phyloP scores from a whole-genome alignment of 2,797 vertebrate genomes.

The Chiroxiphia lanceolata region DNA sequence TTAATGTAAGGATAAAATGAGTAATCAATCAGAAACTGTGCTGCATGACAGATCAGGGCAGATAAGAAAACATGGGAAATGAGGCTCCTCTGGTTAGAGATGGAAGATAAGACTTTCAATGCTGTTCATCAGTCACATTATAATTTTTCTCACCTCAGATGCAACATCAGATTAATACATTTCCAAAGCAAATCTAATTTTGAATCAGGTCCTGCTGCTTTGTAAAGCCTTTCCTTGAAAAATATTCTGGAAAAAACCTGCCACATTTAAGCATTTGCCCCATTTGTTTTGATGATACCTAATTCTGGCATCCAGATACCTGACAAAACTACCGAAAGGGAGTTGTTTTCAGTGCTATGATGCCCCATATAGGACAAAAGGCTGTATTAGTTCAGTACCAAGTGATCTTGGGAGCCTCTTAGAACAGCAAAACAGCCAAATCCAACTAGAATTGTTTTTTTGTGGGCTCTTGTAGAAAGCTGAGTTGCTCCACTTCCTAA shows the following conservation, averaged over 20 bases:
- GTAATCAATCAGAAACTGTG: not conserved
- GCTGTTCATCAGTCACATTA: not conserved
- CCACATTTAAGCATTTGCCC: not conserved
- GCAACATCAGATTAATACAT: not conserved
- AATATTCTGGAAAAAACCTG: not conserved
- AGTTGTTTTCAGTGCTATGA: not conserved
- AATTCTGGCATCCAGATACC: not conserved
- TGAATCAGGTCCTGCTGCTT: not conserved
- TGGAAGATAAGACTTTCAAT: not conserved
- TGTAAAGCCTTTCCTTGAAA: not conserved
- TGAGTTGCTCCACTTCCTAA: not conserved
- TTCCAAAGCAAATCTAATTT: not conserved
- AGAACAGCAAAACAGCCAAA: not conserved
- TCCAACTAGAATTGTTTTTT: accelerated
- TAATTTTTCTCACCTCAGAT: not conserved
- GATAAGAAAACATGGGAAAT: not conserved
- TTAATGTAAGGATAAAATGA: not conserved
- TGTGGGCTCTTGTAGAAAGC: not conserved
- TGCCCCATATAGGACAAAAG: not conserved
- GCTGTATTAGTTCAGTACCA: not conserved
- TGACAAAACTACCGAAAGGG: no score
- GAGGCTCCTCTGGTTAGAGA: not conserved
- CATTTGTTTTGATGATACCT: not conserved
- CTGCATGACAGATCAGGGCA: not conserved
- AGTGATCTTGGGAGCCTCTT: not conserved